A percentile compares a stretch with the other conserved stretches of the same genome.
Conservation (phyloP, 2,797 vertebrate species). For the Eospalax fontanierii region DNA sequence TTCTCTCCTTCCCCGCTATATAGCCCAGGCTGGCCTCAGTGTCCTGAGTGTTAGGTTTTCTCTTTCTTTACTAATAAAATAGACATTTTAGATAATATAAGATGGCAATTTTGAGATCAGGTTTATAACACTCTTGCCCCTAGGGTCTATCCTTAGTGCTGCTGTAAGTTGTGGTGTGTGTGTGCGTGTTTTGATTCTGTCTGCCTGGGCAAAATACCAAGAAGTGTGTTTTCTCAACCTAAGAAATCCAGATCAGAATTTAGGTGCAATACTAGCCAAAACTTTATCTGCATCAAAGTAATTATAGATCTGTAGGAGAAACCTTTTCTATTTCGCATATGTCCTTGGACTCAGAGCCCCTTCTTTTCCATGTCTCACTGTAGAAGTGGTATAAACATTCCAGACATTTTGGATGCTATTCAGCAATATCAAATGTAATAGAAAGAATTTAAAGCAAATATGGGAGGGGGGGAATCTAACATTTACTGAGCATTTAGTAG, state of each 20-base stretch:
- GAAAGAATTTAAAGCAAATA: slow-evolving; percentile 65
- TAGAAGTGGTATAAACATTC: slow-evolving; percentile 60
- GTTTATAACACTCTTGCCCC: no score
- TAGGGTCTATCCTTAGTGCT: no score
- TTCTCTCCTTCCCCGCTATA: neutral
- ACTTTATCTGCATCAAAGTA: slow-evolving; percentile 32
- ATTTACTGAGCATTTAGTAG: slow-evolving; percentile 62
- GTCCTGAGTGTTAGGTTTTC: no score
- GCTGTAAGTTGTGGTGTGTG: no score
- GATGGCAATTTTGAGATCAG: no score
- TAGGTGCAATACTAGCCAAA: neutral
- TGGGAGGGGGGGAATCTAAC: neutral
- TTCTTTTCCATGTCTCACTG: slow-evolving; percentile 63
- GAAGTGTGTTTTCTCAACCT: slow-evolving; percentile 45
- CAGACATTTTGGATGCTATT: slow-evolving; percentile 61
- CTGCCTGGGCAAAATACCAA: slow-evolving; percentile 29
- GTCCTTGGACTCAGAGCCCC: slow-evolving; percentile 6
- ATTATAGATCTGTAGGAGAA: slow-evolving; percentile 36
- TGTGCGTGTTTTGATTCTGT: neutral
- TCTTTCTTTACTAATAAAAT: no score
- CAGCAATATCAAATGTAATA: slow-evolving; percentile 57
- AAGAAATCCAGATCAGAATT: slow-evolving; percentile 39
- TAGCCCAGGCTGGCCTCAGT: no score
- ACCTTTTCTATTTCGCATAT: neutral
- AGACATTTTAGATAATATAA: no score